phyloP scores from a whole-genome alignment of 2,113 vertebrate species.

The Oryctolagus cuniculus region DNA sequence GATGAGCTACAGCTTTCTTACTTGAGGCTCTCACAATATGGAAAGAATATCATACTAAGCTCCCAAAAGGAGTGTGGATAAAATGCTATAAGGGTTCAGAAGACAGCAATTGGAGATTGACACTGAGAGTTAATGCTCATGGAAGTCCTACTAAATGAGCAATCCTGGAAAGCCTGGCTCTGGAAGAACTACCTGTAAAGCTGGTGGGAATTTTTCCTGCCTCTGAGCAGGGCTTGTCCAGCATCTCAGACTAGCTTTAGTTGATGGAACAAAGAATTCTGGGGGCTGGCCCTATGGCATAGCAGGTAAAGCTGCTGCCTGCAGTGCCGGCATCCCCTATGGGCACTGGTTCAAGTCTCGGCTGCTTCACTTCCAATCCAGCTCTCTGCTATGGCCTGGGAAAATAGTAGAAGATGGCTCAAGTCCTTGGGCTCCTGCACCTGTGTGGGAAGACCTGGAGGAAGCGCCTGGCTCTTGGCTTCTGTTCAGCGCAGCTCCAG shows the following conservation, averaged over 20 bases:
- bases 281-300: too few relatives aligned
- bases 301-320: too few relatives aligned
- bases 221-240: not conserved
- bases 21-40: not conserved
- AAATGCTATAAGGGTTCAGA: not conserved
- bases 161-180: not conserved
- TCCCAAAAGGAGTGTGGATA: not conserved
- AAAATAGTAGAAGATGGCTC: too few relatives aligned
- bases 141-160: not conserved
- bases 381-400: too few relatives aligned
- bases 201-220: not conserved
- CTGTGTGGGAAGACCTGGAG: too few relatives aligned
- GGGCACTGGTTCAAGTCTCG: too few relatives aligned
- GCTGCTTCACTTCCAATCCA: too few relatives aligned
- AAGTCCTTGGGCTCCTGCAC: too few relatives aligned
- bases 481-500: too few relatives aligned
- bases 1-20: slow-evolving; percentile 15
- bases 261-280: not conserved
- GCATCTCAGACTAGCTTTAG: not conserved
- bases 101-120: not conserved
- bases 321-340: too few relatives aligned
- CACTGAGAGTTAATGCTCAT: not conserved
- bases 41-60: not conserved
- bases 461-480: too few relatives aligned
- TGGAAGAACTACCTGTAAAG: not conserved